Evolutionary conservation across 1,140 invertebrate species (phyloP).

Genomic region (Solenopsis invicta): DNA sequence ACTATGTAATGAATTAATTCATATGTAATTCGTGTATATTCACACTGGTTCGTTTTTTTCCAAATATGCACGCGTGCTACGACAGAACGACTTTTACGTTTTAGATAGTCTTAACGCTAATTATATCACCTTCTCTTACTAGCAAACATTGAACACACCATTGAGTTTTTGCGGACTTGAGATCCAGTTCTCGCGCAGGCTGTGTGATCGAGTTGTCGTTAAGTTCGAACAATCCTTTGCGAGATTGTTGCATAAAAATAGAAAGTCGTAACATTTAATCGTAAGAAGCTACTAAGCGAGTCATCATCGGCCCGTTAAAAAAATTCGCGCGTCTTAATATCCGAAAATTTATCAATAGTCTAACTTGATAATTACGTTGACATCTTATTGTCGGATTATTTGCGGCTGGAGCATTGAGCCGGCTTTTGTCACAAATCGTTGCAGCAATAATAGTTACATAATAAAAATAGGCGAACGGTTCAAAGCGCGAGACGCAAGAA

Average conservation of each 20-base stretch:
- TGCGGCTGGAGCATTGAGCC: not conserved
- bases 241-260: slow-evolving; percentile 75
- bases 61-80: not conserved
- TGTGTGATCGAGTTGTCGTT: slow-evolving; percentile 46
- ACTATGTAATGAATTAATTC: not conserved
- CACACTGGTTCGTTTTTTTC: not conserved
- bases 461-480: not conserved
- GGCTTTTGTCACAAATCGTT: not conserved
- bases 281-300: slow-evolving; percentile 58
- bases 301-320: slow-evolving; percentile 20
- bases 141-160: not conserved
- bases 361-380: not conserved
- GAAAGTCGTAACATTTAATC: slow-evolving; percentile 78
- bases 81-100: slow-evolving; percentile 42
- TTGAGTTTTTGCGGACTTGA: slow-evolving; percentile 36
- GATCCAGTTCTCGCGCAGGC: slow-evolving; percentile 23
- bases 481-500: not conserved
- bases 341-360: not conserved
- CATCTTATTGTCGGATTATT: slow-evolving; percentile 3
- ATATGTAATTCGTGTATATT: not conserved
- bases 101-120: slow-evolving; percentile 19
- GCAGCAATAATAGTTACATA: slow-evolving; percentile 5
- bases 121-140: slow-evolving; percentile 45
- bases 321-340: not conserved
- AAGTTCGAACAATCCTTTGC: slow-evolving; percentile 45